Evolutionary conservation across 2,888 invertebrate species (phyloP).

Genomic region (Proisotoma minuta): DNA sequence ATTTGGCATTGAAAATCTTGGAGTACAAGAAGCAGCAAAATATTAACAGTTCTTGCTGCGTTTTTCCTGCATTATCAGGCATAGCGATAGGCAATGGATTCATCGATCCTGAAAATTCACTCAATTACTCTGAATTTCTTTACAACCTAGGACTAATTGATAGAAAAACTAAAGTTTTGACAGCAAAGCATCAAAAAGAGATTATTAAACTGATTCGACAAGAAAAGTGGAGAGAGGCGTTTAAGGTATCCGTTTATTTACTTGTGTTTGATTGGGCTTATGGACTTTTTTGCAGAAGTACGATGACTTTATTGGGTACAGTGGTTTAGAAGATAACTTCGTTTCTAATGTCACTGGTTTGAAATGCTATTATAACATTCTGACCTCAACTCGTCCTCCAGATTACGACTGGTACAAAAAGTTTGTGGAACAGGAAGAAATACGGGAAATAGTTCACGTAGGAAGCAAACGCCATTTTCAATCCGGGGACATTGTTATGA

Average conservation of each 20-base stretch:
- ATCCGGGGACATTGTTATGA: conserved; percentile 60
- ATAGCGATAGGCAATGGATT: conserved; percentile 3
- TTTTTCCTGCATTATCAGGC: conserved; percentile 5
- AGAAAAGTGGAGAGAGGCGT: not conserved
- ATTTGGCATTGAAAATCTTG: conserved; percentile 1
- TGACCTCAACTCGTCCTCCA: conserved; percentile 59
- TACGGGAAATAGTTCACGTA: conserved; percentile 75
- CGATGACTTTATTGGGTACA: not conserved
- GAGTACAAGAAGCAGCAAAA: not conserved
- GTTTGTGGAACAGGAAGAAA: conserved; percentile 60
- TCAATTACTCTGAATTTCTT: conserved; percentile 5
- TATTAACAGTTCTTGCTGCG: not conserved
- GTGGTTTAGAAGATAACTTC: conserved; percentile 49
- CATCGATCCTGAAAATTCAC: conserved; percentile 6
- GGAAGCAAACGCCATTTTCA: conserved; percentile 69
- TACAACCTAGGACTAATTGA: conserved; percentile 7
- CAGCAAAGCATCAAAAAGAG: not conserved
- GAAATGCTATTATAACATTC: conserved; percentile 67
- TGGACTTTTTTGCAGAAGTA: not conserved
- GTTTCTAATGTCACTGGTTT: conserved; percentile 72
- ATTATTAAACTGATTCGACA: not conserved
- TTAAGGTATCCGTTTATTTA: not conserved
- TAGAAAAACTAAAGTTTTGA: not conserved
- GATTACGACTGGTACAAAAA: conserved; percentile 51
- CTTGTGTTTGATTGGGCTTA: not conserved